Base-by-base conservation (phyloP, 2,888 invertebrate genomes). In the Pseudanteris insignis region DNA sequence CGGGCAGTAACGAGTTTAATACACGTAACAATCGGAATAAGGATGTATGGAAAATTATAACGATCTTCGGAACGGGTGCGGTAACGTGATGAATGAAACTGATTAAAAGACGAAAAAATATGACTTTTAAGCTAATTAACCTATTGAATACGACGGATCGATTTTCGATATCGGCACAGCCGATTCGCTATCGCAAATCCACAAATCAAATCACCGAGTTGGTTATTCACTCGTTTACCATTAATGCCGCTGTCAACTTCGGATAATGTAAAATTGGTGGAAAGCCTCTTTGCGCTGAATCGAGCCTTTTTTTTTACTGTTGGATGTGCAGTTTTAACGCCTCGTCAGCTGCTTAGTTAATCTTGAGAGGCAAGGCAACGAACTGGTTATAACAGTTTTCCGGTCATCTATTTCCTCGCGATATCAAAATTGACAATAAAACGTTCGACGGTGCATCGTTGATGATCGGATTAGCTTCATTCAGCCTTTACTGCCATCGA, bases 341-440 rank as follows among this genome's bases (percentile, higher is more conserved):
- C 57, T 57, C 62, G 62, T 62, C 51, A 62, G 61, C 61, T 28
- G 41, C 55, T 62, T 55, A 55, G 46, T 51, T 62, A 62, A 62
- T 62, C 55, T 50, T 62, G 32, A 47, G 36, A 33, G 50, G 44
- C 46, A 34, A 55, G 51, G 55, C 51, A 41, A 55, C 51, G 29
- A 40, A 47, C 48, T 43, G 28, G 18, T 40, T 50, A 46, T 44
- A 37, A 14, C 14, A 33, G 11, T 41, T 32, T 41, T 54, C 37
- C 37, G 48, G 40, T 53, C 40, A 40, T 48, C 28, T 24, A 30
- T 57, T 34, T 46, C 46, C 44, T 50, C 24, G 26, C 11, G 13
- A 47, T 43, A 46, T 47, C 25, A 38, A 28, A 46, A 47, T 47
- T 53, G 36, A 43, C 43, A 37, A 46, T 46, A 10, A 32, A 50